phyloP scores from a whole-genome alignment of 2,888 invertebrate species.

The Dione vanillae region DNA sequence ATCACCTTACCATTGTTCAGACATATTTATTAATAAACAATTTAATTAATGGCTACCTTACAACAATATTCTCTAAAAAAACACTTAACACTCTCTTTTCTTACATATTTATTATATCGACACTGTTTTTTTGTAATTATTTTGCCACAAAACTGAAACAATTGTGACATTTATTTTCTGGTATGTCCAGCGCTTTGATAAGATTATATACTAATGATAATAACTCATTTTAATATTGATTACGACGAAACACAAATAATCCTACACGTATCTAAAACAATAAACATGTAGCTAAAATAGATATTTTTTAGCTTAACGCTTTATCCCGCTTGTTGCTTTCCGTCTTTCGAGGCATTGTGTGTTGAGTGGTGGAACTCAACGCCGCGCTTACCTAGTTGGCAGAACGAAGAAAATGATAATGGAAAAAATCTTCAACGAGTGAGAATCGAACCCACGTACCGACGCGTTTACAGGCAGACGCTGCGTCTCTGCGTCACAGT shows the following conservation, averaged over 20 bases:
- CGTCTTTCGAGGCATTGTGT: too few relatives aligned
- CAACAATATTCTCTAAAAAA: not conserved
- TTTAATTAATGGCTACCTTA: not conserved
- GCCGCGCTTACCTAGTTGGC: too few relatives aligned
- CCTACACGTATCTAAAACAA: constrained; percentile 10
- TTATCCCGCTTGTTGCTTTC: too few relatives aligned
- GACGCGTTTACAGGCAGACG: too few relatives aligned
- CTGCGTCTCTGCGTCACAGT: too few relatives aligned
- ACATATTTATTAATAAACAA: not conserved
- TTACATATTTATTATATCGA: not conserved
- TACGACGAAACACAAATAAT: constrained; percentile 33
- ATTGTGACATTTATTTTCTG: constrained; percentile 40
- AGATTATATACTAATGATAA: constrained; percentile 43
- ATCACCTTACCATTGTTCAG: not conserved
- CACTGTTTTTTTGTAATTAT: constrained; percentile 28
- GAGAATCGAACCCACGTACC: too few relatives aligned
- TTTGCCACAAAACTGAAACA: constrained; percentile 37
- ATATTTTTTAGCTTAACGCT: too few relatives aligned
- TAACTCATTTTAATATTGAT: constrained; percentile 45
- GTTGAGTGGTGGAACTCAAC: too few relatives aligned
- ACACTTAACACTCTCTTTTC: not conserved
- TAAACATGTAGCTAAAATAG: not conserved
- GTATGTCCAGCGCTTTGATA: constrained; percentile 40
- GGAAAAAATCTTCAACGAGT: too few relatives aligned
- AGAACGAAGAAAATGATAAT: too few relatives aligned